Percentiles rank a stretch among this genome's conserved stretches.
Conservation (phyloP, 2,888 invertebrate species). For the Rhagonycha fulva region DNA sequence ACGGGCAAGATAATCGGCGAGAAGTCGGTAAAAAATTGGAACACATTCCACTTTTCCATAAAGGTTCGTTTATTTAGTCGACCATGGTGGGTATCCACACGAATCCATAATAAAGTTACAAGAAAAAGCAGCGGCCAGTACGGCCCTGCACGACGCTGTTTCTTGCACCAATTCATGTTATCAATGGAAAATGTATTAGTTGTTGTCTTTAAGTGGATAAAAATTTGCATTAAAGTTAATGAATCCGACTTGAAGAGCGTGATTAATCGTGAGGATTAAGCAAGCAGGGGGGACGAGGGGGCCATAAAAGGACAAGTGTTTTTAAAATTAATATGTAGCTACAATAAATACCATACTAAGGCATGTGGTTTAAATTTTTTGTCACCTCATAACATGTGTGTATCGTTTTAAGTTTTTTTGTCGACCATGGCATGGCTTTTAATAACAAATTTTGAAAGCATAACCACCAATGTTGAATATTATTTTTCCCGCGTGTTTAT, state of each 20-base stretch:
- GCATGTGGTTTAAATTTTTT: constrained; percentile 32
- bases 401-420: constrained; percentile 29
- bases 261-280: neutral
- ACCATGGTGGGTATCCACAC: too few species aligned
- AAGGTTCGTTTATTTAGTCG: too few species aligned
- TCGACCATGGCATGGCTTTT: constrained; percentile 25
- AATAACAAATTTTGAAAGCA: constrained; percentile 12
- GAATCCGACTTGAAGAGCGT: neutral
- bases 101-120: too few species aligned
- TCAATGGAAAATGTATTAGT: neutral
- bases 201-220: neutral
- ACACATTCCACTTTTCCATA: too few species aligned
- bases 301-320: constrained; percentile 24
- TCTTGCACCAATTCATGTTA: neutral
- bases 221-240: neutral
- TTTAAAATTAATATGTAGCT: constrained; percentile 29
- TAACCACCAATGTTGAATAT: constrained; percentile 1
- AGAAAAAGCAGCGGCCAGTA: too few species aligned
- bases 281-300: neutral
- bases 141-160: neutral
- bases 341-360: constrained; percentile 22
- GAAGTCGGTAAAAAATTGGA: too few species aligned
- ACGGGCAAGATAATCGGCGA: too few species aligned
- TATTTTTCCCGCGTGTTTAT: constrained; percentile 14
- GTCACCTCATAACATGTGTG: constrained; percentile 31